Evolutionary conservation across 2,888 invertebrate species (phyloP), one percentile per base, ranked within the genome.

Genomic region (Drosophila ochracea): DNA sequence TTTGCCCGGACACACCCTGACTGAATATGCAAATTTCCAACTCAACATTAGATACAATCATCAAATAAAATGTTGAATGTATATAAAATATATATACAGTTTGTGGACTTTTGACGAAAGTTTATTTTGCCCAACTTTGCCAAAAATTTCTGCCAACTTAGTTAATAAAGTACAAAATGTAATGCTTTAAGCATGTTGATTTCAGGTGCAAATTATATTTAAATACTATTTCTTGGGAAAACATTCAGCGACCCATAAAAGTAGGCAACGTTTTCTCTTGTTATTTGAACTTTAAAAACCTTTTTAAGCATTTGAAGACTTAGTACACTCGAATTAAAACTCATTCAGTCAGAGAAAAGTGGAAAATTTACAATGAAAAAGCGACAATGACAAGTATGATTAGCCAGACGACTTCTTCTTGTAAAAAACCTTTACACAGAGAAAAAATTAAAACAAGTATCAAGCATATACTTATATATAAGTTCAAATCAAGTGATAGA

Each of bases 201-300:
- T 41, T 49, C 47, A 55, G 50, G 41, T 69, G 33, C n/a, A 33
- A 21, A 21, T 16, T 13, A 43, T 9, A 21, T 4, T 25, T 30
- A 30, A 41, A 55, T 57, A 30, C 16, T 39, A 21, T n/a, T 68
- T 55, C 61, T n/a, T 25, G 4, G 0, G 54, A 43, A 59, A 53
- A 54, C 33, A 47, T 19, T 19, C 16, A 1, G 0, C 13, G 47
- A 60, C 75, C 43, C 54, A 59, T 35, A 62, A 68, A 79, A 68
- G 79, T 78, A 75, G 61, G 78, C 79, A 77, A 73, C 57, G 21
- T 4, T 68, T 74, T 72, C 19, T 35, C 13, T 33, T n/a, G n/a
- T 19, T 16, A 47, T 25, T 13, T 47, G 1, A 57, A 52, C 13
- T 52, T 55, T 52, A 11, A 37, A 52, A 58, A 76, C 66, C 53